Base-by-base conservation (phyloP, 2,888 invertebrate species). In the Drosophila cracens region DNA sequence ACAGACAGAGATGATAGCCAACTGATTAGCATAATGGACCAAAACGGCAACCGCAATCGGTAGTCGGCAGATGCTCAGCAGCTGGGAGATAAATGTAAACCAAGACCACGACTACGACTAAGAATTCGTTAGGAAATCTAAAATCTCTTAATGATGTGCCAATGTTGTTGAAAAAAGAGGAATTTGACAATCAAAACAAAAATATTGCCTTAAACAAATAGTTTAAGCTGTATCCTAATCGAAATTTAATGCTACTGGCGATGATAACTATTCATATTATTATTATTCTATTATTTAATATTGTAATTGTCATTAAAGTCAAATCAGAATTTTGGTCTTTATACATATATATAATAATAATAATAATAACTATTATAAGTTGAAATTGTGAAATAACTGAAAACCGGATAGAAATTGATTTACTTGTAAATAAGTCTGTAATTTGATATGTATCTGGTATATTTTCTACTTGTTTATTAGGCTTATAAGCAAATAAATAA, bases 61-160 rank as follows among this genome's bases (percentile, higher is more conserved):
- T 57, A 70, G 80, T 66, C 69, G 51, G 54, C 56, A 61, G 73
- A 31, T 58, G 64, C 60, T 71, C 34, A 51, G 52, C 43, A 38
- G 33, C 33, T 40, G 31, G 54, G 27, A 64, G 65, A 65, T 76
- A 70, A 63, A 70, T 65, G 43, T 62, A 36, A 76, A 51, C 59
- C 65, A 66, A 59, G 59, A 66, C 62, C 65, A 66, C 51, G 56
- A 63, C 40, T 34, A 27, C 61, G 60, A 57, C 31, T 21, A 63
- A 46, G 80, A 70, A 70, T 29, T 53, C 25, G 40, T 52, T 68
- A 75, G 76, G 64, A 74, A 83, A 77, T 81, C 70, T 49, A 62
- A 79, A 66, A 89, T 79, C 73, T 76, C 43, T 62, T 87, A 85
- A 85, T 85, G 88, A 85, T 85, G 89, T 85, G 84, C 82, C 86